Percentiles rank a stretch among this genome's conserved stretches.
Evolutionary conservation across 2,888 invertebrate species (phyloP).

Genomic region (Drosophila nigricruria): DNA sequence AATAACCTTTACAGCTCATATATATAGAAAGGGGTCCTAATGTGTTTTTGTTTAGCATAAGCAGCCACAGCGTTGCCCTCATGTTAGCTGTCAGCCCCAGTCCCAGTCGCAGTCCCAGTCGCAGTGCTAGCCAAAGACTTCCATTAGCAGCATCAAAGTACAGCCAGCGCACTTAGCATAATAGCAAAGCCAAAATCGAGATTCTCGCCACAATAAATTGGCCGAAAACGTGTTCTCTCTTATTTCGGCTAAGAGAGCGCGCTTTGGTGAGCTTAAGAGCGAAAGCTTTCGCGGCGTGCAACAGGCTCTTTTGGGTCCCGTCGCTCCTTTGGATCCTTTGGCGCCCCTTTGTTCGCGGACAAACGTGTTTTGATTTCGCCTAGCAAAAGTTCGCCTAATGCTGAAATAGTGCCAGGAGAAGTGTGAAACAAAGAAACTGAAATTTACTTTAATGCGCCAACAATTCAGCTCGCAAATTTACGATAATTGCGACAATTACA

Average conservation of each 20-base stretch:
- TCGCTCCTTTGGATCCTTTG: slow-evolving; percentile 18
- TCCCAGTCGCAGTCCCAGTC: no score
- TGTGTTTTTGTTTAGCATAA: slow-evolving; percentile 73
- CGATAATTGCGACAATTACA: slow-evolving; percentile 80
- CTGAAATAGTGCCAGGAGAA: slow-evolving; percentile 56
- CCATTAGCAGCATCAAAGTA: slow-evolving; percentile 66
- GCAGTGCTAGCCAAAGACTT: not conserved
- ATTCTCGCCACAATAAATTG: slow-evolving; percentile 50
- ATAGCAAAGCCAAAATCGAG: slow-evolving; percentile 44
- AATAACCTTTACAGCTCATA: slow-evolving; percentile 62
- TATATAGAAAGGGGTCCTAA: slow-evolving; percentile 38
- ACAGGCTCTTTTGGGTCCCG: slow-evolving; percentile 49
- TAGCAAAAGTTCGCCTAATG: slow-evolving; percentile 44
- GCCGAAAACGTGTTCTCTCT: slow-evolving; percentile 60
- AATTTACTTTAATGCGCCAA: slow-evolving; percentile 74
- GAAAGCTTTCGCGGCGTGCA: slow-evolving; percentile 57
- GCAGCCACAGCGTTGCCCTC: slow-evolving; percentile 38
- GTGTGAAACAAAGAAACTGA: slow-evolving; percentile 61
- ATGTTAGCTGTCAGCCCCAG: not conserved
- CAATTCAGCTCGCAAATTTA: slow-evolving; percentile 73
- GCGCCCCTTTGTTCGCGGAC: slow-evolving; percentile 29
- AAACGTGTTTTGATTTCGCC: slow-evolving; percentile 73
- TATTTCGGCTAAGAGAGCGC: slow-evolving; percentile 19
- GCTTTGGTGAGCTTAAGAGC: slow-evolving; percentile 34
- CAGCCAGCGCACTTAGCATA: slow-evolving; percentile 69